Evolutionary conservation across 2,113 vertebrate species (phyloP), one percentile per base, ranked within the genome.

Genomic region (Motacilla tschutschensis): DNA sequence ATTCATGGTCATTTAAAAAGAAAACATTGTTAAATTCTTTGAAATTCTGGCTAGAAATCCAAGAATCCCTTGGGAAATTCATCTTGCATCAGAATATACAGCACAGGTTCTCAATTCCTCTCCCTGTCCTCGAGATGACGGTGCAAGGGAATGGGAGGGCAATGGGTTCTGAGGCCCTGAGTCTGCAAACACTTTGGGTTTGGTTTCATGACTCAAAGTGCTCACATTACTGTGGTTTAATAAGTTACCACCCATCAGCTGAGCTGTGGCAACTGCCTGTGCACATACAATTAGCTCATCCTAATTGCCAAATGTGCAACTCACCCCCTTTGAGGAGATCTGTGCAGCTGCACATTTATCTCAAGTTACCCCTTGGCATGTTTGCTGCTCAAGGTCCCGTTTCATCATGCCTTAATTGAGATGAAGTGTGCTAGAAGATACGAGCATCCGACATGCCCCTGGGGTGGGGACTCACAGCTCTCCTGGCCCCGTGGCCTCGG

Each of bases 11-110:
- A 88, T 85, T 94, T 77, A 85, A 87, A 94, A 95, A 88, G 87
- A 93, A 96, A 95, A 93, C 79, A 91, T 71, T 46, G 76, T 92
- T 94, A 93, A 93, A 75, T 70, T 91, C 73, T 92, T 94, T 88
- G 77, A 95, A 96, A 95, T 92, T 93, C 78, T 82, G 81, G 31
- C 53, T 91, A 93, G 90, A 90, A 89, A 90, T 89, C 77, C 92
- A 86, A 90, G 73, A 93, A 85, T 89, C 75, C 86, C 77, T 65
- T 26, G 70, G 51, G 74, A 79, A 87, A 77, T 72, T 92, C 78
- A 89, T 78, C 82, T 79, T 63, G 83, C 71, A 80, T 82, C 21
- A 35, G 67, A 69, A 47, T 72, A 24, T 72, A 58, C 16, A 53
- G 54, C 13, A 79, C 31, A 64, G 67, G 31, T 65, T 65, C 87